Evolutionary conservation across 2,113 vertebrate genomes (phyloP).

Genomic region (Spea bombifrons): DNA sequence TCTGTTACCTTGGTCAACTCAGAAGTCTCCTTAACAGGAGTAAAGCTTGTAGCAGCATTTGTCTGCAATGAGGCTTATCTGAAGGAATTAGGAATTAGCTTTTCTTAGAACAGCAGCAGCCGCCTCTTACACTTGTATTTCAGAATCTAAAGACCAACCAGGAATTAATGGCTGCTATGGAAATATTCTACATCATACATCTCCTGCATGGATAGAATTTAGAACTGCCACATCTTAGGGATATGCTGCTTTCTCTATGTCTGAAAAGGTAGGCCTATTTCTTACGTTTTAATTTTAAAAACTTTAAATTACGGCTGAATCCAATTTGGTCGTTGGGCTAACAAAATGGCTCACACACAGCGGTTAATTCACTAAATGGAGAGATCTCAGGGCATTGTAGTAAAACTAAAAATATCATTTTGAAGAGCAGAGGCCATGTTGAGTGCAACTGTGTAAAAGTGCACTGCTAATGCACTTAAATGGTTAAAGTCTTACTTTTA

Average conservation of each 20-base stretch:
- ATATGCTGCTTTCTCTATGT: slow-evolving; percentile 50
- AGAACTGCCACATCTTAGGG: slow-evolving; percentile 5
- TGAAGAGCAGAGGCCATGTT: too few relatives aligned
- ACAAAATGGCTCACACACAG: too few relatives aligned
- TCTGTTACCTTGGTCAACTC: slow-evolving; percentile 49
- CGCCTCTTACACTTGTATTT: slow-evolving; percentile 31
- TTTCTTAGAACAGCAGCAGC: slow-evolving; percentile 56
- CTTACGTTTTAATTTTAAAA: not conserved
- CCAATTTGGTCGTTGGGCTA: too few relatives aligned
- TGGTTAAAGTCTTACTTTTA: too few relatives aligned
- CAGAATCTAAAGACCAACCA: slow-evolving; percentile 50
- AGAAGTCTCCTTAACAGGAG: slow-evolving; percentile 53
- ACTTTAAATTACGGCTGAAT: too few relatives aligned
- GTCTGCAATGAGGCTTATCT: slow-evolving; percentile 59
- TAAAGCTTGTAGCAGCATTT: slow-evolving; percentile 56
- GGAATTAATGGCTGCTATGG: slow-evolving; percentile 43
- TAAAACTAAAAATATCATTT: too few relatives aligned
- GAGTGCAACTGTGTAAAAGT: too few relatives aligned
- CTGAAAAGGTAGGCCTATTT: slow-evolving; percentile 54
- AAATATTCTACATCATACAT: slow-evolving; percentile 18
- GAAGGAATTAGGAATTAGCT: slow-evolving; percentile 63
- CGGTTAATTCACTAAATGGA: too few relatives aligned
- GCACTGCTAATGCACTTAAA: too few relatives aligned
- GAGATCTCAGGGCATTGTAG: too few relatives aligned
- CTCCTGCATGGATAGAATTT: slow-evolving; percentile 1